Evolutionary conservation across 2,113 vertebrate species (phyloP).

Genomic region (Myotis lucifugus): DNA sequence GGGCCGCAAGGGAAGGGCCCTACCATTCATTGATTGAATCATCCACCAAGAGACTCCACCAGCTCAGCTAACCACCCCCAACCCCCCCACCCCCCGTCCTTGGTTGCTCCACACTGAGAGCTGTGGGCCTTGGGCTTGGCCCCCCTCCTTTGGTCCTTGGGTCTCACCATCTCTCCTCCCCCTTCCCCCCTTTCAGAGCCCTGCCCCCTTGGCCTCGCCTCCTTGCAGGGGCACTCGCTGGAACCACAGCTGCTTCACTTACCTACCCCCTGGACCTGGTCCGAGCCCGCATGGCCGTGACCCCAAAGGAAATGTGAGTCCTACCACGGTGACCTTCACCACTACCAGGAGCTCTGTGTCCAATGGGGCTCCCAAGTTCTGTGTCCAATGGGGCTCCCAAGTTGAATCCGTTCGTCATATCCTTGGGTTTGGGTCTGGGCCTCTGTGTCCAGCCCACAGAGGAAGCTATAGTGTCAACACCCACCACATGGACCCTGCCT

Average conservation of each 20-base stretch:
- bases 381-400: constrained; percentile 5
- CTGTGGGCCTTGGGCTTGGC: neutral
- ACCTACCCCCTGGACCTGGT: constrained; percentile 99
- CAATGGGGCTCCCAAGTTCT: neutral
- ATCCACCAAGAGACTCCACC: neutral
- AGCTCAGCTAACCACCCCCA: neutral
- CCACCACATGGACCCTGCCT: accelerated
- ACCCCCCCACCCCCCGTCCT: neutral
- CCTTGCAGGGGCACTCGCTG: constrained; percentile 93
- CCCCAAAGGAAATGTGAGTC: constrained; percentile 98
- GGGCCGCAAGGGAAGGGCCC: neutral
- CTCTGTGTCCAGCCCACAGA: too few relatives aligned
- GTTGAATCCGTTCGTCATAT: neutral
- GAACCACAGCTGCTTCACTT: constrained; percentile 92
- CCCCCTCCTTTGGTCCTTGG: neutral
- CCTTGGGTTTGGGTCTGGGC: neutral
- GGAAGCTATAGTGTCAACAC: neutral
- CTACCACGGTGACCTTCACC: neutral
- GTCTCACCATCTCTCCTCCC: neutral
- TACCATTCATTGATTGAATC: neutral
- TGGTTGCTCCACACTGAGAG: neutral
- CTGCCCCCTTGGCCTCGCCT: constrained; percentile 94
- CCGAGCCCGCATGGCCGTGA: constrained; percentile 98
- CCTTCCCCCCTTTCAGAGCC: constrained; percentile 80
- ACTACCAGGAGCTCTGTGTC: neutral